Base-by-base conservation (phyloP, 1,140 invertebrate species). In the Oryzaephilus surinamensis region DNA sequence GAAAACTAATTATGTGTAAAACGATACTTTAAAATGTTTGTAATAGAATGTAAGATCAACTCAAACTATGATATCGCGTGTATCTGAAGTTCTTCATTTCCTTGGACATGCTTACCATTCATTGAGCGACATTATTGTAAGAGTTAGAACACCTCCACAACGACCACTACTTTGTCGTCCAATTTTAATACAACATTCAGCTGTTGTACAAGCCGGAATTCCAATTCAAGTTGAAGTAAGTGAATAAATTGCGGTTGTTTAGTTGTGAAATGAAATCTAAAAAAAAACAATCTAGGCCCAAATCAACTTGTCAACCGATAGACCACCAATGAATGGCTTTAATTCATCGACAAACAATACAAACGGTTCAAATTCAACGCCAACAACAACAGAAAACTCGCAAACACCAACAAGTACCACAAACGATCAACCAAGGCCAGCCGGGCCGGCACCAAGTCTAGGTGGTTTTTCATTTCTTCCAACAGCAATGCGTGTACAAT, bases 21-120 rank as follows among this genome's bases (percentile, higher is more conserved):
- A n/a, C 4, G 6, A n/a, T 20, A 32, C 32, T 13, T 11, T 8
- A 6, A 28, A 6, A n/a, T n/a, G n/a, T 15, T 49, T 32, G 32
- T 51, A 56, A 14, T 37, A 74, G 66, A 57, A 61, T 33, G 61
- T 61, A 26, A 47, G 57, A n/a, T 57, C 68, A 40, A 68, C 68
- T 4, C 81, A 86, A 53, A 66, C 69, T 3, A 60, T 79, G 14
- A 75, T 81, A 23, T 78, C 83, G 51, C 64, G 76, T 10, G 79
- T 88, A 1, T 81, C 80, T 0, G 79, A 86, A 58, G 68, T 81
- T 14, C 68, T 92, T 43, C 92, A 96, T 57, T 80, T 77, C 36
- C 64, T 94, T 35, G 76, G 85, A 4, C 92, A 95, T 57, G 80
- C 83, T 14, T 84, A 84, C 59, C 92, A 96, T 60, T 77, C 81